Conservation (phyloP, 2,797 vertebrate genomes). For the Antrozous pallidus region DNA sequence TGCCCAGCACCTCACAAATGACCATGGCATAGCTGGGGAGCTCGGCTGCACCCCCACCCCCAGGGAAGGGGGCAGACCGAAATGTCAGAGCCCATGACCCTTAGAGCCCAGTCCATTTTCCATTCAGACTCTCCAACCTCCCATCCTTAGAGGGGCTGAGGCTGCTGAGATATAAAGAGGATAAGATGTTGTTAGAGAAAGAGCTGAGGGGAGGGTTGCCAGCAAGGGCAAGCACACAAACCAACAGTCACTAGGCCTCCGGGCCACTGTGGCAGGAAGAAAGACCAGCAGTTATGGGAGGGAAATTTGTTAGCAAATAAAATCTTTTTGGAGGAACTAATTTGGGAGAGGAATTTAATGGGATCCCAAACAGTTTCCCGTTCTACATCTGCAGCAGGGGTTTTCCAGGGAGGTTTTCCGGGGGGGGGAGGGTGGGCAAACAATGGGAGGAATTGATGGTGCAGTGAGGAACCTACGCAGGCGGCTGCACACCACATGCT, state of each 20-base stretch:
- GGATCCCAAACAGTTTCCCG: background rate
- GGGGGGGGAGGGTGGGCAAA: rapidly evolving
- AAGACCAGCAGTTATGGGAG: background rate
- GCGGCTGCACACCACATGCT: background rate
- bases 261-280: background rate
- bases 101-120: background rate
- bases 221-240: background rate
- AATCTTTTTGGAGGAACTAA: background rate
- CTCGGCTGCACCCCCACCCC: no score
- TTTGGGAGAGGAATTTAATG: background rate
- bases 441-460: background rate
- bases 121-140: background rate
- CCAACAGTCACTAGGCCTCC: background rate
- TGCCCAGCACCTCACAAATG: background rate
- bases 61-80: background rate
- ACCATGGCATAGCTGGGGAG: background rate
- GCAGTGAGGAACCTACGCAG: rapidly evolving
- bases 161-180: background rate
- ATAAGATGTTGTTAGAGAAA: background rate
- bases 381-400: background rate
- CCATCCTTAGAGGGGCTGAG: background rate
- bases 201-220: background rate
- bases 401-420: background rate
- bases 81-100: background rate
- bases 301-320: background rate